phyloP scores from a whole-genome alignment of 2,113 vertebrate genomes.

The Nothobranchius kuhntae region DNA sequence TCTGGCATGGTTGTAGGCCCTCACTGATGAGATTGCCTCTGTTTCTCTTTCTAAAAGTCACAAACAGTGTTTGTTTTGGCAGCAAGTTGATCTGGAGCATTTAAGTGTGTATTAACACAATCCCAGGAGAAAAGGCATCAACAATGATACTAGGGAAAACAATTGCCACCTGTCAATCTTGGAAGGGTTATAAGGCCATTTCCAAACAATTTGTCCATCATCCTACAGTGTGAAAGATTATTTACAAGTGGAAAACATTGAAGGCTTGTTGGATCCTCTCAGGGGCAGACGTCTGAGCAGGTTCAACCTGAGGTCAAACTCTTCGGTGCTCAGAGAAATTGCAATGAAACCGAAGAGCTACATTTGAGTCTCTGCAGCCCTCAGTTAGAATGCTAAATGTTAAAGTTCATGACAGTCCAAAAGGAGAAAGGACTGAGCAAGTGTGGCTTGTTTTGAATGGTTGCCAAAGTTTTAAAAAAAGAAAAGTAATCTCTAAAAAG shows the following conservation, averaged over 20 bases:
- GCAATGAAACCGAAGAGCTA: neutral
- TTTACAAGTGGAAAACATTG: neutral
- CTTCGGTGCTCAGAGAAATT: neutral
- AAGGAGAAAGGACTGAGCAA: neutral
- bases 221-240: slow-evolving; percentile 1
- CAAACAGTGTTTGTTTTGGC: neutral
- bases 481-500: neutral
- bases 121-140: neutral
- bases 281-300: neutral
- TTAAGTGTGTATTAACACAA: slow-evolving; percentile 1
- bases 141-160: slow-evolving; percentile 1
- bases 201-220: slow-evolving; percentile 2
- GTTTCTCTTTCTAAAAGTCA: neutral
- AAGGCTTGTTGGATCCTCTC: neutral
- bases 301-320: neutral
- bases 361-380: neutral
- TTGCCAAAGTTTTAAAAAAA: neutral
- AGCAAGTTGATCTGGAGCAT: neutral
- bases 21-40: neutral
- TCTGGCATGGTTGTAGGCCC: too few relatives aligned
- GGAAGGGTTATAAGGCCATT: slow-evolving; percentile 2
- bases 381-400: neutral
- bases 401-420: neutral
- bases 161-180: neutral
- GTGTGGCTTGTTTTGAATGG: neutral